These are phyloP conservation scores for Sarcophaga rosellei DNA, from an alignment of 2,888 invertebrate genomes.

Conservation along the genomic window DNA sequence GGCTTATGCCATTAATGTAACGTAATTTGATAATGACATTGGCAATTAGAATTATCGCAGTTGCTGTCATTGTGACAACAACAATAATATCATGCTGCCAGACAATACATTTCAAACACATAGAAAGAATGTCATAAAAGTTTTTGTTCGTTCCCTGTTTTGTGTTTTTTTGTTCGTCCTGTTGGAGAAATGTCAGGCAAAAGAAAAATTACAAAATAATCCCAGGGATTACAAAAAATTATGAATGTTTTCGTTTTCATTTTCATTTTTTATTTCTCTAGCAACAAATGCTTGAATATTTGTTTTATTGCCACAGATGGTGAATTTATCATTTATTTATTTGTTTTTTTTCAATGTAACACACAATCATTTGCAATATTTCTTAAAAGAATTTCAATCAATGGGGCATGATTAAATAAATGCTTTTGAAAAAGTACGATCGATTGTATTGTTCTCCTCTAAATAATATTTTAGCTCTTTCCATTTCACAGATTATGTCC, in stretches of 20 bases:
- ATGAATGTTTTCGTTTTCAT: neutral
- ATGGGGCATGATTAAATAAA: too few relatives aligned
- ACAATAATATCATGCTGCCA: neutral
- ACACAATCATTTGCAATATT: too few relatives aligned
- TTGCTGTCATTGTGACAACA: constrained; percentile 22
- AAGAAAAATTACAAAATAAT: constrained; percentile 50
- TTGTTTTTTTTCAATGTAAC: too few relatives aligned
- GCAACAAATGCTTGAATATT: neutral
- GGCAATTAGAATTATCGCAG: constrained; percentile 59
- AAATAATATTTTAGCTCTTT: too few relatives aligned
- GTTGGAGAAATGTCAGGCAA: constrained; percentile 25
- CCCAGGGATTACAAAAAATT: constrained; percentile 54
- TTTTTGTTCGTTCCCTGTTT: constrained; percentile 14
- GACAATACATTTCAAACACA: constrained; percentile 1
- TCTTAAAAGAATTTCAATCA: too few relatives aligned
- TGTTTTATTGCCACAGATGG: neutral
- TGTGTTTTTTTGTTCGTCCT: constrained; percentile 35
- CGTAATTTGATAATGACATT: constrained; percentile 44
- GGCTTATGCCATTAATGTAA: constrained; percentile 56
- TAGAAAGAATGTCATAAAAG: constrained; percentile 12
- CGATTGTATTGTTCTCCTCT: too few relatives aligned
- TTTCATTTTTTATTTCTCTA: neutral
- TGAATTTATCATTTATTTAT: neutral
- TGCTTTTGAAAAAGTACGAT: too few relatives aligned
- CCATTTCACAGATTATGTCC: too few relatives aligned